Evolutionary conservation across 2,113 vertebrate genomes (phyloP).

Genomic region (Ibidorhyncha struthersii): DNA sequence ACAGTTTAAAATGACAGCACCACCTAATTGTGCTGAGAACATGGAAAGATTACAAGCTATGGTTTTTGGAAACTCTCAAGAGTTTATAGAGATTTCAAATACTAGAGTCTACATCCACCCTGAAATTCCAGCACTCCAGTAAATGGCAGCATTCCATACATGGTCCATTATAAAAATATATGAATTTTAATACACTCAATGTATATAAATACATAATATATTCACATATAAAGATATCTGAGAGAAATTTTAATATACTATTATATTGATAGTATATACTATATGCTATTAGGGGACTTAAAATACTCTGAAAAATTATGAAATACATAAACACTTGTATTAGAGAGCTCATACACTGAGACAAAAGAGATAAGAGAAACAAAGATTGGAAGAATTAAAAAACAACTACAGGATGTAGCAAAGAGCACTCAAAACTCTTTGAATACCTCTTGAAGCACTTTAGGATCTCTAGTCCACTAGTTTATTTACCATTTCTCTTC

Average conservation of each 20-base stretch:
- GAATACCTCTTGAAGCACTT: neutral
- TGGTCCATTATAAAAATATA: rapidly evolving
- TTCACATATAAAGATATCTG: neutral
- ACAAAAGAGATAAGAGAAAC: neutral
- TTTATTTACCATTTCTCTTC: neutral
- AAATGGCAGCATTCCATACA: no score
- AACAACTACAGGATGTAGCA: neutral
- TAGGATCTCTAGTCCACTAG: neutral
- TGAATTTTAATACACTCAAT: neutral
- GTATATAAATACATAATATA: neutral
- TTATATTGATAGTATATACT: neutral
- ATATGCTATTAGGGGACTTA: neutral
- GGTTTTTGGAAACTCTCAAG: neutral
- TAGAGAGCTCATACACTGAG: neutral
- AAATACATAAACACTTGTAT: neutral
- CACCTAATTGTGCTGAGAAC: neutral
- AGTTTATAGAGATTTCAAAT: neutral
- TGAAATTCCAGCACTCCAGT: neutral
- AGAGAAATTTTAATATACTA: neutral
- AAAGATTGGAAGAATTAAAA: neutral
- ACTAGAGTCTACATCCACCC: neutral
- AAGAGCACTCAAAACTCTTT: neutral
- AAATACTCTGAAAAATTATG: neutral
- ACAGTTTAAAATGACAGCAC: neutral
- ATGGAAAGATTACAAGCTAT: neutral